These are phyloP conservation scores for Dendrolimus kikuchii DNA, from an alignment of 1,140 invertebrate genomes.

Conservation along the genomic window DNA sequence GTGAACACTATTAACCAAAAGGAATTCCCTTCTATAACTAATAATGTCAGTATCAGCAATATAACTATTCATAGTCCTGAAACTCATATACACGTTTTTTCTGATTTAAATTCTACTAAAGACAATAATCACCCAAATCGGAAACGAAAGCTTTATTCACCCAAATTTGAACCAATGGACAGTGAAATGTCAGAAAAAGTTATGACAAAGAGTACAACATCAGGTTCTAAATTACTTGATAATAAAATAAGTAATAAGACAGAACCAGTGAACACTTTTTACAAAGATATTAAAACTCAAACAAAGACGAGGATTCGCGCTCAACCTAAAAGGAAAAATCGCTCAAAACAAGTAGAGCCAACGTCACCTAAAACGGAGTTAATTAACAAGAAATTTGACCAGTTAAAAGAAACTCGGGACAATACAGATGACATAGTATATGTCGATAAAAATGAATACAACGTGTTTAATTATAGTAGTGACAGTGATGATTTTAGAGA, in stretches of 20 bases:
- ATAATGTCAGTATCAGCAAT: too few relatives aligned
- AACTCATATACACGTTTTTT: too few relatives aligned
- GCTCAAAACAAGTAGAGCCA: constrained; percentile 6
- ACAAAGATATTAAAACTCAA: constrained; percentile 44
- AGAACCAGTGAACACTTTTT: constrained; percentile 23
- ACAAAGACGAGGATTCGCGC: constrained; percentile 22
- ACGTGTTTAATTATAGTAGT: constrained; percentile 41
- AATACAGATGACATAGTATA: constrained; percentile 23
- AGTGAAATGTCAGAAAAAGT: constrained; percentile 16
- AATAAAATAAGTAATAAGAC: constrained; percentile 10
- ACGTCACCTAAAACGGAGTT: constrained; percentile 34
- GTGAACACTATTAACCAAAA: not conserved
- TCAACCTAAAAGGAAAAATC: constrained; percentile 16
- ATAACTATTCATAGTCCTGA: too few relatives aligned
- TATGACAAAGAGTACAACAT: constrained; percentile 2
- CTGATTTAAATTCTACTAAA: too few relatives aligned
- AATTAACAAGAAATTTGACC: constrained; percentile 42
- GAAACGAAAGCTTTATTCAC: constrained; percentile 54
- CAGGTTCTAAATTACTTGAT: constrained; percentile 10
- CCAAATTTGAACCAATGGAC: constrained; percentile 30
- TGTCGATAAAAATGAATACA: constrained; percentile 24
- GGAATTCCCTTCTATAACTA: too few relatives aligned
- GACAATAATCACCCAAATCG: too few relatives aligned
- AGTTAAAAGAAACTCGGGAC: constrained; percentile 30
- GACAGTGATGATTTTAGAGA: constrained; percentile 37